Evolutionary conservation across 2,113 vertebrate genomes (phyloP), one percentile per base, ranked within the genome.

Genomic region (Tragelaphus imberbis): DNA sequence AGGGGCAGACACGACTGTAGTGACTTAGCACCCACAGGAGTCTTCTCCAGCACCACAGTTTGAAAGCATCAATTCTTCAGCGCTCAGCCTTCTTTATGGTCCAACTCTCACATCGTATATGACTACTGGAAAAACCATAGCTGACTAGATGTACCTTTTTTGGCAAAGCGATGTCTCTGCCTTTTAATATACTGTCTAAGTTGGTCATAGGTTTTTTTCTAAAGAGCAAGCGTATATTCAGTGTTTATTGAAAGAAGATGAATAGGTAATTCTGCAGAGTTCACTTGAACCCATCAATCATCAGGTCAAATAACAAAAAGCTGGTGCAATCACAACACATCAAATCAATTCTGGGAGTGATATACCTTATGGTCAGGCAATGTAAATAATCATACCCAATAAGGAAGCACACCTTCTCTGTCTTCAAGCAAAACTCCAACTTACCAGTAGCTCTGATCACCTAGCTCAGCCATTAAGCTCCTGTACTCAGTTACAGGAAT

Each of bases 321-420:
- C 71, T 40, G 25, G 75, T 96, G 84, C 88, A 95, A 95, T 95
- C 77, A 86, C 53, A 97, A 95, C 91, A 95, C 55, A 96, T 97
- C 96, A 95, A 40, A 96, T 98, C 88, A 94, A 44, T 97, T 97
- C 95, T 84, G 75, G 93, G 68, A 95, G 75, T 55, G 15, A 91
- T 94, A 97, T 51, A 97, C 77, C 93, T 98, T 94, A 96, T 98
- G 98, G 98, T 98, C 97, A 98, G 2, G 17, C 88, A 95, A 96
- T 97, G 97, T 94, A 98, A 98, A 97, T 98, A 97, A 98, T 93
- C 95, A 97, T 89, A 92, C 65, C 93, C 91, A 97, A 93, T 82
- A 97, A 98, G 96, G 40, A 84, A 93, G 90, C 79, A 25, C 40
- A 86, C 51, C 33, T 88, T 88, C 82, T 93, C 30, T 96, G 88